Conservation (phyloP, 2,797 vertebrate genomes). For the Dendrocincla fuliginosa region DNA sequence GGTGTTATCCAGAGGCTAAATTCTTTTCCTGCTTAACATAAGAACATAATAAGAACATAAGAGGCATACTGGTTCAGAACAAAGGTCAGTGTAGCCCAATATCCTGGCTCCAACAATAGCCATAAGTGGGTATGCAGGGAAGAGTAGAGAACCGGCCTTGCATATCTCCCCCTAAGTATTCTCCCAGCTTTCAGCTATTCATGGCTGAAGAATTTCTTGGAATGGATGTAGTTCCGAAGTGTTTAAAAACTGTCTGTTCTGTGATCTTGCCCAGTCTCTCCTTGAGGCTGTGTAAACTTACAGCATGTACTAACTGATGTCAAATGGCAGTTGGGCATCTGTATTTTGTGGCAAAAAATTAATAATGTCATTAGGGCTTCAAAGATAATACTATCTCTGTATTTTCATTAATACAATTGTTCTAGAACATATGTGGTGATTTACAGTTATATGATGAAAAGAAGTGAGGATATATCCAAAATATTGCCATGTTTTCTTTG, state of each 20-base stretch:
- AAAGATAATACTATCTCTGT: neutral
- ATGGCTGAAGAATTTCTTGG: neutral
- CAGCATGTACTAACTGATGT: neutral
- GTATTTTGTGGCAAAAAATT: neutral
- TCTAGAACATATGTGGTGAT: neutral
- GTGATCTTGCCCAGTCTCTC: neutral
- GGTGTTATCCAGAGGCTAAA: slow-evolving; percentile 61
- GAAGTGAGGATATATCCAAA: neutral
- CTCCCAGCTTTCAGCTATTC: neutral
- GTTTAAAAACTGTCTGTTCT: neutral
- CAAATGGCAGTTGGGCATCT: neutral
- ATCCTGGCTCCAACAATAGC: slow-evolving; percentile 54
- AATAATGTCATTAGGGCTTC: neutral
- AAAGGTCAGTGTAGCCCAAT: slow-evolving; percentile 62
- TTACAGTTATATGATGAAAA: neutral
- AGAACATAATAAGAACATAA: slow-evolving; percentile 68
- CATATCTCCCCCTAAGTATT: neutral
- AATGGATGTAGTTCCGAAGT: neutral
- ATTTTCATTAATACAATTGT: neutral
- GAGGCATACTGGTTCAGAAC: slow-evolving; percentile 61
- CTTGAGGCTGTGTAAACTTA: neutral
- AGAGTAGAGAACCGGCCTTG: neutral
- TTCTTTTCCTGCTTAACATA: slow-evolving; percentile 69
- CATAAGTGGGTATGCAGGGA: slow-evolving; percentile 11
- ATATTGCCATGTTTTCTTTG: neutral